These are phyloP conservation scores for Psophia crepitans DNA, from an alignment of 2,113 vertebrate genomes.

Conservation along the genomic window DNA sequence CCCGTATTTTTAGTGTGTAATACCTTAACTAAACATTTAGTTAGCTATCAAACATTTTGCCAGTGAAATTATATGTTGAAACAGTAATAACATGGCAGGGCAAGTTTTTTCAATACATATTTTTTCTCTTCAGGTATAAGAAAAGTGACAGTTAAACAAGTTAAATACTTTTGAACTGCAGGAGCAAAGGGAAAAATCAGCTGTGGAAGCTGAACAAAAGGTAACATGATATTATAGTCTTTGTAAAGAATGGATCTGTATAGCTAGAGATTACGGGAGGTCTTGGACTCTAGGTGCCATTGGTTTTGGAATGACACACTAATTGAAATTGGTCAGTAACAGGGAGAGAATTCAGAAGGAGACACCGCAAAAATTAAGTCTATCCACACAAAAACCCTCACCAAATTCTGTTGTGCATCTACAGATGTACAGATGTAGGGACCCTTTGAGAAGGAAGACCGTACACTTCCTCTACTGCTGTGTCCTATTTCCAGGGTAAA, in stretches of 20 bases:
- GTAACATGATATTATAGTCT: not conserved
- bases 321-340: not conserved
- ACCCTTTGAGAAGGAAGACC: not conserved
- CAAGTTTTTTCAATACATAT: not conserved
- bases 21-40: not conserved
- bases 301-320: not conserved
- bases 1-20: not conserved
- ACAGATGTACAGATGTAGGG: fast-evolving
- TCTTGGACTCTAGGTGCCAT: not conserved
- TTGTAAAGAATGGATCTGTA: not conserved
- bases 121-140: not conserved
- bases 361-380: not conserved
- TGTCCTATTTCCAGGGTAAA: not conserved
- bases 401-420: not conserved
- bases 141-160: not conserved
- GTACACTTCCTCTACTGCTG: not conserved
- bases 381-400: fast-evolving
- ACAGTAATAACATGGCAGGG: not conserved
- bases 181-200: not conserved
- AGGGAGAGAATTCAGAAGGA: not conserved
- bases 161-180: not conserved
- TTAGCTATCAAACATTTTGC: not conserved
- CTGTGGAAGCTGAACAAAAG: not conserved
- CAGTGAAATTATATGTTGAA: not conserved
- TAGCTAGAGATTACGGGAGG: not conserved